phyloP scores from a whole-genome alignment of 2,113 vertebrate species.

The Nesogale talazaci region DNA sequence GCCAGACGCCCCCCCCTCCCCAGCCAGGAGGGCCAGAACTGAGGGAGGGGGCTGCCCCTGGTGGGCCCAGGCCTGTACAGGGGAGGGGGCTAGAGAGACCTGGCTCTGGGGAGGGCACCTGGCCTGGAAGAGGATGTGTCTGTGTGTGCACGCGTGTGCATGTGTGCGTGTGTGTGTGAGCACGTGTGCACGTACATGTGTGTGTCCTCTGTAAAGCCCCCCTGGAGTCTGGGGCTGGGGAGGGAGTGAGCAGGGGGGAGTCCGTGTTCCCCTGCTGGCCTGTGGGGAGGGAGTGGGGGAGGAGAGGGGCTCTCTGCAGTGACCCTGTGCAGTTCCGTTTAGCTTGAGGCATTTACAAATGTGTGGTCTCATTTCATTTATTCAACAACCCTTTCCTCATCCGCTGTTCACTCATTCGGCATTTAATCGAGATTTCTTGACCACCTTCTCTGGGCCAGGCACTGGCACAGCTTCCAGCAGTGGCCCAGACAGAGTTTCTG shows the following conservation, averaged over 20 bases:
- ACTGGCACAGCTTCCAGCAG: background rate
- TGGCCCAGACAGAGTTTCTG: background rate
- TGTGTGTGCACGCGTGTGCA: slow-evolving; percentile 52
- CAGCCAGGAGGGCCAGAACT: background rate
- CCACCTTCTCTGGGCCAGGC: background rate
- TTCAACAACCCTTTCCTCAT: rapidly evolving
- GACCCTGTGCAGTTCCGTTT: too few species aligned
- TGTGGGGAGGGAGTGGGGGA: background rate
- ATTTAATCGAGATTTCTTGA: background rate
- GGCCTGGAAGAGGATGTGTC: slow-evolving; percentile 65
- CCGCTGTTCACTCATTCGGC: background rate
- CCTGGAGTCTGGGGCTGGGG: background rate
- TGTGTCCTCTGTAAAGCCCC: slow-evolving; percentile 8
- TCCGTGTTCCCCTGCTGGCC: background rate
- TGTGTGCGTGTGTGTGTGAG: slow-evolving; percentile 42
- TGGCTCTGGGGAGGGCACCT: slow-evolving; percentile 58
- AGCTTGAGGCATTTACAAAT: background rate
- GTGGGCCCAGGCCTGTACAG: slow-evolving; percentile 18
- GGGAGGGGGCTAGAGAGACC: slow-evolving; percentile 45
- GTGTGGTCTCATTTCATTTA: background rate
- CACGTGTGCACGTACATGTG: background rate
- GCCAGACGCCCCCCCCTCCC: slow-evolving; percentile 33
- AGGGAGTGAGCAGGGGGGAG: background rate
- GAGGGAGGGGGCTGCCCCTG: slow-evolving; percentile 52
- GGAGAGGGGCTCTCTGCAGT: background rate